phyloP scores from a whole-genome alignment of 2,113 vertebrate genomes.

The Epinephelus fuscoguttatus region DNA sequence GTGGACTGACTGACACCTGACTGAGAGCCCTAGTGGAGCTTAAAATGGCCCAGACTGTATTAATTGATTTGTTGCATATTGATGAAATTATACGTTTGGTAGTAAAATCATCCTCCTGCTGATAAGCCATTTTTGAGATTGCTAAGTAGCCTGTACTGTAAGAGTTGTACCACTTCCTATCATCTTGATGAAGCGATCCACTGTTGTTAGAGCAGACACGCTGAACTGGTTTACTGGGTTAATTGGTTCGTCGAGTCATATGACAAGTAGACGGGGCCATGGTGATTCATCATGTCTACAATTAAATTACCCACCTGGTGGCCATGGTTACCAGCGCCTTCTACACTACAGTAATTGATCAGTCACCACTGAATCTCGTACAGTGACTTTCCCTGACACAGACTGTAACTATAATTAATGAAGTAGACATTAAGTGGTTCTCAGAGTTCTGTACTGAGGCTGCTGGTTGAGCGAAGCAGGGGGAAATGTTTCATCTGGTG shows the following conservation, averaged over 20 bases:
- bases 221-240: conserved; percentile 39
- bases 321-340: conserved; percentile 11
- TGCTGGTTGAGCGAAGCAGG: neutral
- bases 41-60: too few species aligned
- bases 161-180: neutral
- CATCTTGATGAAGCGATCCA: conserved; percentile 1
- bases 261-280: conserved; percentile 15
- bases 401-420: conserved; percentile 37
- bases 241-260: conserved; percentile 45
- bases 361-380: conserved; percentile 12
- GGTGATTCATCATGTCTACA: conserved; percentile 51
- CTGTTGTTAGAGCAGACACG: conserved; percentile 4
- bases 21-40: too few species aligned
- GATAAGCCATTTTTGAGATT: neutral
- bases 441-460: conserved; percentile 1
- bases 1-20: too few species aligned
- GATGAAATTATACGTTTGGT: neutral
- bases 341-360: conserved; percentile 22
- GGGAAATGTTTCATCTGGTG: neutral
- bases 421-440: conserved; percentile 14
- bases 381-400: conserved; percentile 11
- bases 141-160: neutral
- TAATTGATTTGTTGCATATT: neutral
- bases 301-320: conserved; percentile 48
- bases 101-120: neutral